Evolutionary conservation across 2,797 vertebrate genomes (phyloP), one percentile per base, ranked within the genome.

Genomic region (Danionella dracula): DNA sequence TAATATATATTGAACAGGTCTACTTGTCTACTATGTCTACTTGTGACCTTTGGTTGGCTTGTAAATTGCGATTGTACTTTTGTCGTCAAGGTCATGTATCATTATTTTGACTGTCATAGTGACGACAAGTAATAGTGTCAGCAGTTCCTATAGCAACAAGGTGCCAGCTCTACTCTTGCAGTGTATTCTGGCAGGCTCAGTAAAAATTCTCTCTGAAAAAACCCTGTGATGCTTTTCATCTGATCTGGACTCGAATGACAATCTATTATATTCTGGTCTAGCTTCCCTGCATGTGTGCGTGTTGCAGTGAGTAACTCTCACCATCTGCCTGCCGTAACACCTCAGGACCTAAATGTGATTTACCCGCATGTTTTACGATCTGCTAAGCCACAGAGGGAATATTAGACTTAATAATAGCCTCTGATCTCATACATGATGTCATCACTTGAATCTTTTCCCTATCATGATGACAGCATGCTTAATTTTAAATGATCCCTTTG

Each of bases 401-500:
- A 53, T 59, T 37, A 8, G 15, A 12, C 80, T 82, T 84, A 85
- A 82, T 85, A 79, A 70, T 82, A 82, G 81, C 63, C 35, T 37
- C 55, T 82, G 79, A 84, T 78, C 71, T 23, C 71, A 72, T 21
- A 8, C 19, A n/a, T 63, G 53, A 51, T 63, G 57, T 74, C 63
- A 66, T 53, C 4, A 7, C 1, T n/a, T 12, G 54, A 49, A 35
- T 13, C 31, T 44, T 10, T 45, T 37, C 2, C 10, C 29, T 1
- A 35, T 53, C 31, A 3, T n/a, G 38, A 45, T 27, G 50, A 45
- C 50, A 6, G n/a, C 13, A 1, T 44, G 38, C 38, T 21, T 64
- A n/a, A 23, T 13, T 44, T 65, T 37, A 44, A 65, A 16, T 17
- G 19, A 50, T 63, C 35, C 60, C 46, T 1, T 29, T 51, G 46